phyloP scores from a whole-genome alignment of 1,140 invertebrate species.

The Caenorhabditis inopinata region DNA sequence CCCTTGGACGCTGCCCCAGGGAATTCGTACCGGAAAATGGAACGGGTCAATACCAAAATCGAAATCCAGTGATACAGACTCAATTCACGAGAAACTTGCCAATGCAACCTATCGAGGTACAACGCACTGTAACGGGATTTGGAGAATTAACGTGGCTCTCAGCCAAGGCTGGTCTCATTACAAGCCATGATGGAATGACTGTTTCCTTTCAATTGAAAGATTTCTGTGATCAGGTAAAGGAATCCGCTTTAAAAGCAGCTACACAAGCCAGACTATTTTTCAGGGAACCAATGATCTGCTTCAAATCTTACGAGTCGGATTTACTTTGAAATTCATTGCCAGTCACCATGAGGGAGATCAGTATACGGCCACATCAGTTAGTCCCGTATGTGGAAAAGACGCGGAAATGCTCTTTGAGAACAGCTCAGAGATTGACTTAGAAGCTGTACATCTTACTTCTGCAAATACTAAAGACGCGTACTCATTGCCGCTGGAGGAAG shows the following conservation, averaged over 20 bases:
- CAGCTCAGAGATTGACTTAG: constrained; percentile 37
- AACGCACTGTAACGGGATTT: too few species aligned
- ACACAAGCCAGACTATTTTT: not conserved
- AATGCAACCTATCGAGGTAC: too few species aligned
- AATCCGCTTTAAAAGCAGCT: not conserved
- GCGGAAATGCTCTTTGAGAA: constrained; percentile 53
- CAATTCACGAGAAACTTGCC: too few species aligned
- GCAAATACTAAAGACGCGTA: constrained; percentile 54
- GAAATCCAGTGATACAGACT: too few species aligned
- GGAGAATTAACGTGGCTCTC: constrained; percentile 53
- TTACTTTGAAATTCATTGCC: constrained; percentile 54
- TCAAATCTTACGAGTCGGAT: constrained; percentile 56
- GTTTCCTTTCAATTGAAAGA: constrained; percentile 60
- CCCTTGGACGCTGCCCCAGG: too few species aligned
- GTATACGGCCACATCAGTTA: not conserved
- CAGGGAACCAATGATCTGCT: constrained; percentile 59
- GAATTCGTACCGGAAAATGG: too few species aligned
- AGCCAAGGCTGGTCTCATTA: constrained; percentile 50
- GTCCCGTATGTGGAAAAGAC: constrained; percentile 1
- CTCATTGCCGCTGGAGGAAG: constrained; percentile 52
- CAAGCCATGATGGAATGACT: constrained; percentile 46
- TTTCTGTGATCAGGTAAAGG: constrained; percentile 57
- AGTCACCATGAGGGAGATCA: not conserved
- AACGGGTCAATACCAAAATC: too few species aligned
- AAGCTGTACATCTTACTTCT: constrained; percentile 35